Percentiles rank a stretch among this genome's conserved stretches.
Evolutionary conservation across 2,797 vertebrate species (phyloP).

Genomic region (Argya squamiceps): DNA sequence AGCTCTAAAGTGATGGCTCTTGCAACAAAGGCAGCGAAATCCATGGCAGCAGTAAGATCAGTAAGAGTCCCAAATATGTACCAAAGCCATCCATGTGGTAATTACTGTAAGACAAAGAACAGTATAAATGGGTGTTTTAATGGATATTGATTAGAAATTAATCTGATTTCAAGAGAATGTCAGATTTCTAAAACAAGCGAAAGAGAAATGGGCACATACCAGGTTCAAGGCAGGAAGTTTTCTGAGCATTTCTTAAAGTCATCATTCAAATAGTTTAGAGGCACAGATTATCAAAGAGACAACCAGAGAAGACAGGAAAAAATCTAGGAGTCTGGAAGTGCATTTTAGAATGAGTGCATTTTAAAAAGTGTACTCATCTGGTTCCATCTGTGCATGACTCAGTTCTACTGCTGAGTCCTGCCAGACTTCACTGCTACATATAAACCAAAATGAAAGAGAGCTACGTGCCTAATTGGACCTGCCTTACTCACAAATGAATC

Average conservation of each 20-base stretch:
- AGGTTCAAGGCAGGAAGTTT: background rate
- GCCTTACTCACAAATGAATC: background rate
- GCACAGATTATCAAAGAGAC: background rate
- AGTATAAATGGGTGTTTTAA: background rate
- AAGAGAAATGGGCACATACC: background rate
- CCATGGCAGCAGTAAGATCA: background rate
- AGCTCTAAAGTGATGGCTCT: background rate
- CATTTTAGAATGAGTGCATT: background rate
- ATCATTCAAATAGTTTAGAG: background rate
- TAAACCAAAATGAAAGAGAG: background rate
- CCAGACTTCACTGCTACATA: background rate
- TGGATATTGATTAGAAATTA: background rate
- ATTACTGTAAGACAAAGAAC: background rate
- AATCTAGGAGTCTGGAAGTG: background rate
- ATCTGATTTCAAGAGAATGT: background rate
- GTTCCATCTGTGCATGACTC: background rate
- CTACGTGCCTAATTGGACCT: rapidly evolving
- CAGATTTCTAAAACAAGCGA: background rate
- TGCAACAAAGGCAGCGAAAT: background rate
- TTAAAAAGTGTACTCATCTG: background rate
- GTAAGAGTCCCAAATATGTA: background rate
- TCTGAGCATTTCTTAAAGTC: background rate
- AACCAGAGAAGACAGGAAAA: background rate
- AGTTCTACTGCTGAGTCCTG: background rate
- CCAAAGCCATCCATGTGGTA: background rate